Evolutionary conservation across 2,113 vertebrate species (phyloP).

Genomic region (Lamprologus callipterus): DNA sequence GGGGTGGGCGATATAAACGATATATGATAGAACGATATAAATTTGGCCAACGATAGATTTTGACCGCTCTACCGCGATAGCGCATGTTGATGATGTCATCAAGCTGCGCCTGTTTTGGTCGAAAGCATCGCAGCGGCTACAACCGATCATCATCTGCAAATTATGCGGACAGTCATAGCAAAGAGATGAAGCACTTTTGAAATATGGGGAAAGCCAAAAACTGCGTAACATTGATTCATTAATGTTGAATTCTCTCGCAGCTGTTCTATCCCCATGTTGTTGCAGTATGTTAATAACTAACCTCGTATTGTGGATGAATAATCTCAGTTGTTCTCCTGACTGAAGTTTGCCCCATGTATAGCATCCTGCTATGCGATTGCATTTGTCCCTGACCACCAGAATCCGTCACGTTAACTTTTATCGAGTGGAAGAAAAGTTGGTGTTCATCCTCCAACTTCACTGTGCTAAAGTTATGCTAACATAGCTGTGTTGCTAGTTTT

Average conservation of each 20-base stretch:
- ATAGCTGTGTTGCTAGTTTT: neutral
- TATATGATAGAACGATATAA: neutral
- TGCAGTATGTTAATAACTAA: neutral
- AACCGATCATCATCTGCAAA: neutral
- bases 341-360: accelerated
- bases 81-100: neutral
- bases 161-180: no score
- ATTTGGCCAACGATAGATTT: neutral
- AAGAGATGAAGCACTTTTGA: no score
- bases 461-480: no score
- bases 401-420: accelerated
- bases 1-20: neutral
- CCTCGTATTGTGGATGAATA: accelerated
- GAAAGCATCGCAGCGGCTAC: neutral
- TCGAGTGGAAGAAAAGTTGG: accelerated
- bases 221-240: accelerated
- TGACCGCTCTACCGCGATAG: accelerated
- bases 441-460: neutral
- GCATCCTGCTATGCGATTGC: neutral
- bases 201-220: no score
- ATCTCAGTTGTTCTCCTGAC: neutral
- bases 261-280: accelerated
- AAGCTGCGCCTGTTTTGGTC: neutral
- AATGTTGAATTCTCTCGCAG: neutral
- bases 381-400: neutral